These are phyloP conservation scores for Nemopilema nomurai DNA, from an alignment of 30 jellyfish, hydroid and myxozoan species.

Conservation along the genomic window DNA sequence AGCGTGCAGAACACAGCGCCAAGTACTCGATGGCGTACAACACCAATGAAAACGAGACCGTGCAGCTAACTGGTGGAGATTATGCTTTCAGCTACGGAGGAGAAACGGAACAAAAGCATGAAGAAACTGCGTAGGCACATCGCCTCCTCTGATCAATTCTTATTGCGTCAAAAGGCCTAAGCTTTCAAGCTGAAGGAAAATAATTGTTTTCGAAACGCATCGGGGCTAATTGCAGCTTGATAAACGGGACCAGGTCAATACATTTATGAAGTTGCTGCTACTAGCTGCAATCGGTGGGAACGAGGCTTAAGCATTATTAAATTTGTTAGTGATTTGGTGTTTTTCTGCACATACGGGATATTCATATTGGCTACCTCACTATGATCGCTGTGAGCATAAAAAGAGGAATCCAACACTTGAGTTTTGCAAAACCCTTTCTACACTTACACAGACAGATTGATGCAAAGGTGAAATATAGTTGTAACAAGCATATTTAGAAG, in stretches of 20 bases:
- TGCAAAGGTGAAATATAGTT: too few relatives aligned
- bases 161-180: background rate
- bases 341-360: background rate
- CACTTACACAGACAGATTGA: too few relatives aligned
- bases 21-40: conserved; percentile 49
- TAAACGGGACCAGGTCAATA: background rate
- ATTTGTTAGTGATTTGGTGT: background rate
- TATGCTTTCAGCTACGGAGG: conserved; percentile 51
- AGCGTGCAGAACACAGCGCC: background rate
- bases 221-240: background rate
- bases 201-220: background rate
- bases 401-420: background rate
- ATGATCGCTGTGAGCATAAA: background rate
- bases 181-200: background rate
- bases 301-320: too few relatives aligned
- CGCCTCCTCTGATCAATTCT: background rate
- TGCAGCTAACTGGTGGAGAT: conserved; percentile 46
- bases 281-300: too few relatives aligned
- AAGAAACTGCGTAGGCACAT: background rate
- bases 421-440: too few relatives aligned
- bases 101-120: conserved; percentile 1
- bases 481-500: too few relatives aligned
- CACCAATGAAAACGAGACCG: conserved; percentile 36
- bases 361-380: background rate
- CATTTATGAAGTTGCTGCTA: too few relatives aligned